Conservation (phyloP, 30 jellyfish, hydroid and myxozoan species). For the Catostylus mosaicus region DNA sequence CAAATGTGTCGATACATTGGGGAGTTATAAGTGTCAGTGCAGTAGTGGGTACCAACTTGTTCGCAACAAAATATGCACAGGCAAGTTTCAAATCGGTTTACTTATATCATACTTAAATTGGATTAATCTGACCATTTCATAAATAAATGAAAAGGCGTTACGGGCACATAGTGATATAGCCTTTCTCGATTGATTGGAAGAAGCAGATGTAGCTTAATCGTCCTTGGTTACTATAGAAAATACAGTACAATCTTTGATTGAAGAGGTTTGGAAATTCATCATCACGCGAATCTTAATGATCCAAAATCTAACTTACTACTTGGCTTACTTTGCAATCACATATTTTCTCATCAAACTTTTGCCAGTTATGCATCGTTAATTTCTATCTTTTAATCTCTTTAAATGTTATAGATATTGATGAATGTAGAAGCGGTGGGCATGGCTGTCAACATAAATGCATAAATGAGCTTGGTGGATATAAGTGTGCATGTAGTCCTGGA, state of each 20-base stretch:
- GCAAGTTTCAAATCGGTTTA: constrained; percentile 3
- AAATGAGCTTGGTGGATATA: constrained; percentile 59
- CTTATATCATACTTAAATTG: neutral
- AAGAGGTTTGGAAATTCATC: neutral
- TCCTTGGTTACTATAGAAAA: too few species aligned
- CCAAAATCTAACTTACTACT: too few species aligned
- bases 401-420: constrained; percentile 55
- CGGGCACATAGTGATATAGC: neutral
- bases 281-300: neutral
- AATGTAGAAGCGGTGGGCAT: constrained; percentile 70
- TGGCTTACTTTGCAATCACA: neutral
- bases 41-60: constrained; percentile 69
- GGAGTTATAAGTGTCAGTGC: constrained; percentile 84
- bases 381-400: neutral
- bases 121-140: neutral
- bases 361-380: neutral
- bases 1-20: constrained; percentile 76
- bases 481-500: constrained; percentile 79
- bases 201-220: too few species aligned
- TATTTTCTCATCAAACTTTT: too few species aligned
- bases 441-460: constrained; percentile 74
- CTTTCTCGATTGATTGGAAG: too few species aligned
- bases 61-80: constrained; percentile 71
- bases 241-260: neutral
- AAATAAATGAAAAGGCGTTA: neutral